Percentiles rank a stretch among this genome's conserved stretches.
Evolutionary conservation across 2,888 invertebrate genomes (phyloP).

Genomic region (Sphaerophoria rueppellii): DNA sequence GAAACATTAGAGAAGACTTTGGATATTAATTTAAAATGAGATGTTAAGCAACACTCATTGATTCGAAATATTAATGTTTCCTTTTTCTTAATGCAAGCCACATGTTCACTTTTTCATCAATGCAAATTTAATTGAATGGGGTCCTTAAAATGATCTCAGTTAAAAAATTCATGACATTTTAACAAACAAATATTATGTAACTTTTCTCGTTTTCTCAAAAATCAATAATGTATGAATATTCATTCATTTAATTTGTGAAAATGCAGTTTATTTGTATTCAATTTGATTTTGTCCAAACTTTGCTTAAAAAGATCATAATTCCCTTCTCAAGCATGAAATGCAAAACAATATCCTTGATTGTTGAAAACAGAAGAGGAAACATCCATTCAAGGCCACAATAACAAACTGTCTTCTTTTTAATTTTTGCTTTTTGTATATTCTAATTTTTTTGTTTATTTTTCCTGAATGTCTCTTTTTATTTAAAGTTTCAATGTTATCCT

Average conservation of each 20-base stretch:
- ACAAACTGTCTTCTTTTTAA: conserved; percentile 4
- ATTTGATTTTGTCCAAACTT: background rate
- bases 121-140: no score
- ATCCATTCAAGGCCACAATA: conserved; percentile 15
- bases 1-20: no score
- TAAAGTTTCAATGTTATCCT: conserved; percentile 25
- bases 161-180: no score
- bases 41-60: no score
- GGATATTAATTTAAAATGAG: no score
- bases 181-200: no score
- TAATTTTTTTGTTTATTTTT: background rate
- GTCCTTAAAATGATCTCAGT: no score
- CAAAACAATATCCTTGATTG: conserved; percentile 27
- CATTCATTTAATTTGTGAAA: background rate
- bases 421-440: background rate
- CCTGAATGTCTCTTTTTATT: background rate
- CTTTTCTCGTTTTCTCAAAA: no score
- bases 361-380: background rate
- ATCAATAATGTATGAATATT: background rate
- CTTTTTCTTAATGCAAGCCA: no score
- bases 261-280: background rate
- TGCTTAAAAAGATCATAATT: background rate
- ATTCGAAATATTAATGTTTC: no score
- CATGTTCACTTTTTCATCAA: no score
- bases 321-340: background rate